Conservation (phyloP, 1,140 invertebrate genomes). For the Camponotus pennsylvanicus region DNA sequence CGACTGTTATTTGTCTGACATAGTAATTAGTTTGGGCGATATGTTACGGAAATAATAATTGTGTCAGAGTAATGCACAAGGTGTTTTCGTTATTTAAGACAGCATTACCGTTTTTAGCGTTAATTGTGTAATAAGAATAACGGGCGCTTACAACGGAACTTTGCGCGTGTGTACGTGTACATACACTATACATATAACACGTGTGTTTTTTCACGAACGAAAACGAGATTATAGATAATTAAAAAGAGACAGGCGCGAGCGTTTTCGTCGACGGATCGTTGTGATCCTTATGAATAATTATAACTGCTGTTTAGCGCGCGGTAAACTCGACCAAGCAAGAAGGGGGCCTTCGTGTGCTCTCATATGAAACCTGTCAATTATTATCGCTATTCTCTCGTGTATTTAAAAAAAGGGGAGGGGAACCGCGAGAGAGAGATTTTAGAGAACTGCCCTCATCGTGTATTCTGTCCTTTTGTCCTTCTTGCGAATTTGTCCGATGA, state of each 20-base stretch:
- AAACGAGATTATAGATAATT: slow-evolving; percentile 63
- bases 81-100: neutral
- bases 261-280: slow-evolving; percentile 38
- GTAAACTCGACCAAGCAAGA: slow-evolving; percentile 45
- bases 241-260: neutral
- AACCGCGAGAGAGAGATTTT: slow-evolving; percentile 23
- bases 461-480: slow-evolving; percentile 14
- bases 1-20: neutral
- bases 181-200: slow-evolving; percentile 46
- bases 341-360: slow-evolving; percentile 14
- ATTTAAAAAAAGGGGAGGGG: neutral
- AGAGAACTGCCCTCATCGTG: slow-evolving; percentile 27
- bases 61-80: neutral
- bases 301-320: slow-evolving; percentile 39
- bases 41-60: neutral
- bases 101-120: neutral
- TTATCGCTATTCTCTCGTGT: slow-evolving; percentile 29
- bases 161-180: slow-evolving; percentile 40
- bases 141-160: slow-evolving; percentile 19
- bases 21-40: neutral
- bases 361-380: slow-evolving; percentile 68
- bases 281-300: slow-evolving; percentile 74
- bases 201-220: slow-evolving; percentile 38
- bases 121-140: neutral
- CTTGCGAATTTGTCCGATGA: slow-evolving; percentile 15